A percentile compares a stretch with the other conserved stretches of the same genome.
These are phyloP conservation scores for Laodelphax striatellus DNA, from an alignment of 1,140 invertebrate species.

Conservation along the genomic window DNA sequence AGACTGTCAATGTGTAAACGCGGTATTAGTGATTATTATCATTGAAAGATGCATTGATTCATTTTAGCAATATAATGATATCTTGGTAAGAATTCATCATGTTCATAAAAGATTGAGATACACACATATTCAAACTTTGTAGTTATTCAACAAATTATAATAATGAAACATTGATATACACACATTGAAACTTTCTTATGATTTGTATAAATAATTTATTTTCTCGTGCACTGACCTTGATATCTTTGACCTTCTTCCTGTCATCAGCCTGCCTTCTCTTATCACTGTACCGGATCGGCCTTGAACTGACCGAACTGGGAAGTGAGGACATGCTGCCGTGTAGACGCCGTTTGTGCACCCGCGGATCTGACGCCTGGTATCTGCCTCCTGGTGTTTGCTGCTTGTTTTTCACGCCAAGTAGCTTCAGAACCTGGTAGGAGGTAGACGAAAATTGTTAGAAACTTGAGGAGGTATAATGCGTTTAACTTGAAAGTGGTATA, in stretches of 20 bases:
- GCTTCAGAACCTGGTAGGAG: conserved; percentile 53
- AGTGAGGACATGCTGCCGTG: conserved; percentile 72
- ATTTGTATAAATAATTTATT: no score
- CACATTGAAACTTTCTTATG: no score
- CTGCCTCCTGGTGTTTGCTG: conserved; percentile 27
- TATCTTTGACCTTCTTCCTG: conserved; percentile 60
- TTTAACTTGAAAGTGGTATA: no score
- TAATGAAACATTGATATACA: no score
- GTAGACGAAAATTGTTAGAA: conserved; percentile 9
- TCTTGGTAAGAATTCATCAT: no score
- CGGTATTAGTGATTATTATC: no score
- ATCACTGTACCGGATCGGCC: conserved; percentile 41
- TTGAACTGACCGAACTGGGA: conserved; percentile 66
- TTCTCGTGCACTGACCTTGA: conserved; percentile 40
- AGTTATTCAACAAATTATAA: no score
- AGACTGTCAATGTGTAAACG: no score
- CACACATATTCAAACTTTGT: no score
- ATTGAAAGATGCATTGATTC: no score
- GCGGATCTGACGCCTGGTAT: conserved; percentile 46
- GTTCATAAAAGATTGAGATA: no score
- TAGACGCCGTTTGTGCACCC: conserved; percentile 43
- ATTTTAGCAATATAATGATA: no score
- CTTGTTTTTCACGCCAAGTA: conserved; percentile 54
- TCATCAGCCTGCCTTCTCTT: conserved; percentile 46
- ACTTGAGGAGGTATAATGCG: neutral